Conservation (phyloP, 1,140 invertebrate genomes). For the Drosophila tsacasi region DNA sequence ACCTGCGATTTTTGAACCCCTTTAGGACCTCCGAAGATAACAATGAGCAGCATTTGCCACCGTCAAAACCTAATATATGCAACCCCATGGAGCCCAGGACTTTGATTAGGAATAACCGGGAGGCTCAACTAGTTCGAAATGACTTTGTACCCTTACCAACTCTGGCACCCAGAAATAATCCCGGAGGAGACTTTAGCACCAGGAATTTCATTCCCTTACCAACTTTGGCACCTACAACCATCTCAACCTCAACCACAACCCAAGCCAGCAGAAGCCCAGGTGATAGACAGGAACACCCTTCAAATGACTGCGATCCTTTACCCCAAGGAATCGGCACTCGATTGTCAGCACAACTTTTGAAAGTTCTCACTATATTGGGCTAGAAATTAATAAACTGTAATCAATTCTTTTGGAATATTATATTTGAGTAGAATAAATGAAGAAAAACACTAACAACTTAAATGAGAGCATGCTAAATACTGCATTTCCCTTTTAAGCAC, state of each 20-base stretch:
- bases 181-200: background rate
- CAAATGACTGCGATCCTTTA: background rate
- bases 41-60: background rate
- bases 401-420: background rate
- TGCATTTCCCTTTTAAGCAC: background rate
- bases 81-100: background rate
- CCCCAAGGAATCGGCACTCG: constrained; percentile 20
- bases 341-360: constrained; percentile 34
- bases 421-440: background rate
- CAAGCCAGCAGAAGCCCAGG: background rate
- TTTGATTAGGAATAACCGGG: background rate
- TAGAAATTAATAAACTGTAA: constrained; percentile 6
- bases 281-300: background rate
- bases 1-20: constrained; percentile 6
- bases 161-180: background rate
- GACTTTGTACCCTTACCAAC: constrained; percentile 1
- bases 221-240: background rate
- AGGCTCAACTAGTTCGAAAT: background rate
- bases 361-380: constrained; percentile 28
- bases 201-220: background rate
- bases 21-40: background rate
- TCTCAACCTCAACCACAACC: background rate
- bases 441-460: background rate
- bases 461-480: background rate
- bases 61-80: background rate